phyloP scores from a whole-genome alignment of 37 sponge, comb jelly and placozoan genomes.

The Aplysina aerophoba region DNA sequence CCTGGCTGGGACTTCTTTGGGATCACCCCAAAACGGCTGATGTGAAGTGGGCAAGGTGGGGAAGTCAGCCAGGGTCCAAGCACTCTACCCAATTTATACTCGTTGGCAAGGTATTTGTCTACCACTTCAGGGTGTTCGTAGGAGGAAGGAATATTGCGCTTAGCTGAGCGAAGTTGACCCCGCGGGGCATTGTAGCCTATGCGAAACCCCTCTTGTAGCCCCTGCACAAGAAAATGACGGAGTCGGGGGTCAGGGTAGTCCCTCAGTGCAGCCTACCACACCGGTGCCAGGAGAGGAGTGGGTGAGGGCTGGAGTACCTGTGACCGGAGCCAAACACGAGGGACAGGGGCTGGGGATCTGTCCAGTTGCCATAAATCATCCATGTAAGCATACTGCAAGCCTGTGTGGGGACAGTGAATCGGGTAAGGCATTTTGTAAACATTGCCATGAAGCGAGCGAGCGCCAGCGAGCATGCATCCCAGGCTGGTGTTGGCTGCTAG shows the following conservation, averaged over 20 bases:
- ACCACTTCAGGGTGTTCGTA: conserved; percentile 31
- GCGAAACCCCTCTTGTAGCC: too few relatives aligned
- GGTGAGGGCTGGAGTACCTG: background rate
- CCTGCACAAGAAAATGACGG: background rate
- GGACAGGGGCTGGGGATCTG: too few relatives aligned
- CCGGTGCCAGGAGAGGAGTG: background rate
- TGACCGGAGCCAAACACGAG: too few relatives aligned
- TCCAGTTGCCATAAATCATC: too few relatives aligned
- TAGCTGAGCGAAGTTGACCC: too few relatives aligned
- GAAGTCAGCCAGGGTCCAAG: background rate
- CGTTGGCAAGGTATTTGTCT: conserved; percentile 29
- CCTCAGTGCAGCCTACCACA: background rate
- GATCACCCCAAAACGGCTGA: conserved; percentile 42
- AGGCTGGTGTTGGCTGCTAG: too few relatives aligned
- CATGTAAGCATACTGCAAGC: too few relatives aligned
- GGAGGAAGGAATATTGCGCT: conserved; percentile 38
- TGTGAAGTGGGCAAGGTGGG: background rate
- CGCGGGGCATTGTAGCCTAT: too few relatives aligned
- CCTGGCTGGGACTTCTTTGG: conserved; percentile 34
- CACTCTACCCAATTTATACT: conserved; percentile 6
- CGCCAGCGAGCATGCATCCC: too few relatives aligned
- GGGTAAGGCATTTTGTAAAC: too few relatives aligned
- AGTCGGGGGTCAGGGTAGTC: background rate
- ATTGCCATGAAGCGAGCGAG: too few relatives aligned
- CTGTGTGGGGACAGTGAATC: too few relatives aligned